Evolutionary conservation across 1,140 invertebrate genomes (phyloP), one percentile per base, ranked within the genome.

Genomic region (Drosophila navojoa): DNA sequence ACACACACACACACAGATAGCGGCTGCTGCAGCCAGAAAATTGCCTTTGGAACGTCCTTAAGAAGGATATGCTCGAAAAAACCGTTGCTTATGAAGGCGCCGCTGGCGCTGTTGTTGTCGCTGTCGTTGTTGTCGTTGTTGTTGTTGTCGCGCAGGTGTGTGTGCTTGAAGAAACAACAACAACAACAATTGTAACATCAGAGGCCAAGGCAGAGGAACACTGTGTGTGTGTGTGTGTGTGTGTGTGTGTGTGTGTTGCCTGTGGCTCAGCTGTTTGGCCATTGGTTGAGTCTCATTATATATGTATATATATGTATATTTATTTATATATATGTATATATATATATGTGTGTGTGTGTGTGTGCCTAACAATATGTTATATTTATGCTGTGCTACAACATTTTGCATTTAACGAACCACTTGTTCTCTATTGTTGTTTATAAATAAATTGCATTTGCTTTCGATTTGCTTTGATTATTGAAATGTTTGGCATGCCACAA

Each of bases 1-100:
- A 63, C 29, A 69, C 27, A 49, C 10, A 47, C 27, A 22, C 32
- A 55, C 13, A 32, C 40, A 68, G 40, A 73, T 11, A 71, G 57
- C 67, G 50, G 54, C 62, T 62, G 78, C 71, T 68, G 62, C 45
- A 47, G 57, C 55, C 53, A 78, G 64, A 66, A 82, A 91, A 91
- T 91, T 90, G 90, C 90, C 90, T 91, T 91, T 91, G 90, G 90
- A 91, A 91, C 80, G 90, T 91, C 90, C 90, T 91, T 90, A 91
- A 91, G 90, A 91, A 91, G 81, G 75, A 91, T 90, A 77, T 82
- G 79, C 79, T 81, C 71, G 80, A 86, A 86, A 87, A 89, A 87
- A 82, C 40, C 81, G 81, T 82, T 82, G 79, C 84, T 87, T 62
- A 76, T 66, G 77, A 69, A 72, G 35, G 57, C 50, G 72, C 66